A percentile compares a stretch with the other conserved stretches of the same genome.
Evolutionary conservation across 2,888 invertebrate species (phyloP).

Genomic region (Caenorhabditis sp.): DNA sequence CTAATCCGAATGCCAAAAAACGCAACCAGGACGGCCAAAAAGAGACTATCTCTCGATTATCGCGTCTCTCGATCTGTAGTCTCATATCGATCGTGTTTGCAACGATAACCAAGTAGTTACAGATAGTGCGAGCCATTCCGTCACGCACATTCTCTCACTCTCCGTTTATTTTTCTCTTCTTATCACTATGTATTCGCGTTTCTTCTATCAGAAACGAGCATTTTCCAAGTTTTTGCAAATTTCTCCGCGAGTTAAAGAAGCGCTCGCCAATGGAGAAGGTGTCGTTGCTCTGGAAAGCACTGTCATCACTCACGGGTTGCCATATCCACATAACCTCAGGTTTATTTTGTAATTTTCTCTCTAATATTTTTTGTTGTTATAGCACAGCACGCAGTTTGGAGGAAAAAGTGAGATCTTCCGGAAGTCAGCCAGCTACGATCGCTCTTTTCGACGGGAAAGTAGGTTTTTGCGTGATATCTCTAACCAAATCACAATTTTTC

Average conservation of each 20-base stretch:
- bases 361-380: conserved; percentile 5
- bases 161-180: not conserved
- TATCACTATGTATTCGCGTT: conserved; percentile 19
- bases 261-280: conserved; percentile 60
- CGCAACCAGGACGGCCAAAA: too few species aligned
- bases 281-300: conserved; percentile 96
- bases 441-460: conserved; percentile 87
- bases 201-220: conserved; percentile 18
- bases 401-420: conserved; percentile 83
- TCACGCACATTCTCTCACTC: not conserved
- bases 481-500: not conserved
- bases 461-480: not conserved
- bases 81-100: conserved; percentile 1
- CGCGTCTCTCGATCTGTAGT: conserved; percentile 15
- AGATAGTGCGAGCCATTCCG: conserved; percentile 20
- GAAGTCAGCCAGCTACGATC: conserved; percentile 92
- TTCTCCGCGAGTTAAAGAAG: conserved; percentile 60
- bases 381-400: conserved; percentile 89
- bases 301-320: conserved; percentile 98
- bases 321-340: conserved; percentile 90
- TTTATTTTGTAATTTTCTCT: conserved; percentile 64
- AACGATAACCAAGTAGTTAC: conserved; percentile 21
- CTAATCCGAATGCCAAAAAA: too few species aligned
- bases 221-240: conserved; percentile 59
- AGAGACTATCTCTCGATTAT: conserved; percentile 29